Base-by-base conservation (phyloP, 2,113 vertebrate species). In the Pongo abelii region DNA sequence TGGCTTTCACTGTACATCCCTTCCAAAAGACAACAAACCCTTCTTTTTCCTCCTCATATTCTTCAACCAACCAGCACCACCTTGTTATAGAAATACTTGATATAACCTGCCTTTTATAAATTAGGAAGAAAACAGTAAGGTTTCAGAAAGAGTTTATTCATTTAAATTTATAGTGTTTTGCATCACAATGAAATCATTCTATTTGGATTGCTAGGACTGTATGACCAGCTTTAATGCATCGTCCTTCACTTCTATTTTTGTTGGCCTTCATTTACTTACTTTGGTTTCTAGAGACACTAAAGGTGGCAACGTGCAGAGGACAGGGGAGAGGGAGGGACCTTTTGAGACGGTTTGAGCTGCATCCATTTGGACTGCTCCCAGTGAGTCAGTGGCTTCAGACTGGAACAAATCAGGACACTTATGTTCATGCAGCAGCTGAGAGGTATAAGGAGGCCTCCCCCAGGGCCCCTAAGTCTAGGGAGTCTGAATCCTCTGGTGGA, bases 121-220 rank as follows among this genome's bases (percentile, higher is more conserved):
- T 75, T 85, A 70, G 17, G 20, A 92, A 93, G 86, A 48, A 91
- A 96, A 59, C 67, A 64, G 38, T 55, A 91, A 89, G 57, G 23
- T 75, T 86, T 87, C 55, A 9, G 78, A 52, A 74, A 93, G 85
- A 57, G 46, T 13, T 89, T 74, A 55, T 61, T 78, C 67, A 0
- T 84, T 64, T 83, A 85, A 69, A 43, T 27, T 2, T 22, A 17
- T 14, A 11, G n/a, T 57, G 3, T 84, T 94, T 40, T 81, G 2
- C 67, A 93, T 90, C 85, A 12, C 70, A 90, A 16, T 50, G 61
- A 89, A 91, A 23, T 79, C 74, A 7, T 86, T 38, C 43, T 46
- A 2, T 72, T 75, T 78, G 81, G 46, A 20, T 43, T 67, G 10
- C 48, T 13, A 79, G 84, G 69, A 50, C 32, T 35, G 16, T 14